A percentile compares a stretch with the other conserved stretches of the same genome.
Conservation (phyloP, 2,888 invertebrate genomes). For the Temnothorax rugatulus region DNA sequence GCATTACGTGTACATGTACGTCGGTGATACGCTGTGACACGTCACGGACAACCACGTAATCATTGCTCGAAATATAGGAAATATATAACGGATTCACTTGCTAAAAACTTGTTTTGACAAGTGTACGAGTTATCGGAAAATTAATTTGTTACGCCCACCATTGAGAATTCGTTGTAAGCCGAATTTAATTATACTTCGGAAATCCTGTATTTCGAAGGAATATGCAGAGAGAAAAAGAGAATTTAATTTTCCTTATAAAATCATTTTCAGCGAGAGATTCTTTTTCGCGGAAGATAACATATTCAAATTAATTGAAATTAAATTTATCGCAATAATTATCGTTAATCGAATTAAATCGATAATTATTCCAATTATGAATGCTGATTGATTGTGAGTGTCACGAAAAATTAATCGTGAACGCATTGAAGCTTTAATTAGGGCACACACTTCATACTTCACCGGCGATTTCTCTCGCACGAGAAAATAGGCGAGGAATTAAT, state of each 20-base stretch:
- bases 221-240: background rate
- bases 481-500: constrained; percentile 15
- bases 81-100: constrained; percentile 1
- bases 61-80: constrained; percentile 36
- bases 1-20: constrained; percentile 2
- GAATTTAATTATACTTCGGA: background rate
- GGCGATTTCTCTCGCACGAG: background rate
- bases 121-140: constrained; percentile 7
- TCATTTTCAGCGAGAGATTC: background rate
- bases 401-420: constrained; percentile 1
- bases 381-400: background rate
- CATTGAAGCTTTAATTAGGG: constrained; percentile 9
- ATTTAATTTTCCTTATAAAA: background rate
- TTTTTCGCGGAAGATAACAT: background rate
- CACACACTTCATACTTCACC: background rate
- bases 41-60: constrained; percentile 42
- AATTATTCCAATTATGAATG: background rate
- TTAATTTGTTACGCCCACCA: background rate
- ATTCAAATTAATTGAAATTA: constrained; percentile 3
- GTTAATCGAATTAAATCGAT: background rate
- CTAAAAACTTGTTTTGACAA: background rate
- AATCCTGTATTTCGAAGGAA: background rate
- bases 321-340: background rate
- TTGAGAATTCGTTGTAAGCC: background rate
- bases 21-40: constrained; percentile 21